Evolutionary conservation across 2,113 vertebrate genomes (phyloP).

Genomic region (Mugil cephalus): DNA sequence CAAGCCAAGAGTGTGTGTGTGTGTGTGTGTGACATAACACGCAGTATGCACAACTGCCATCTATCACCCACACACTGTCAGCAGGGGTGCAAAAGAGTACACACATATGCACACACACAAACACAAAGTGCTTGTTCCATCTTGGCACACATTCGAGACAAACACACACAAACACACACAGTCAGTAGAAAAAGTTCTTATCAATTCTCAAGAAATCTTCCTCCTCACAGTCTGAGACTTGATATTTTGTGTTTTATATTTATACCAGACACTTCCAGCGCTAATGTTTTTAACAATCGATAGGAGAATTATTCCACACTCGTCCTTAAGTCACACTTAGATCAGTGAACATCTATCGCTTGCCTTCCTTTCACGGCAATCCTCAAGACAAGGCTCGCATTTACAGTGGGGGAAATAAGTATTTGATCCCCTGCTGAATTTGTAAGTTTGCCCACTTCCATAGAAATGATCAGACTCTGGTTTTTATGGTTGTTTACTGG

Average conservation of each 20-base stretch:
- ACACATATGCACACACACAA: conserved; percentile 35
- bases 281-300: conserved; percentile 19
- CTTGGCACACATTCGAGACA: conserved; percentile 47
- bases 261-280: conserved; percentile 2
- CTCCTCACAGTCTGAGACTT: conserved; percentile 34
- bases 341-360: conserved; percentile 3
- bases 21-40: conserved; percentile 76
- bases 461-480: no score
- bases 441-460: no score
- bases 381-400: conserved; percentile 1
- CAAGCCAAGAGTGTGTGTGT: conserved; percentile 30
- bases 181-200: conserved; percentile 31
- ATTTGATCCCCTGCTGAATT: no score
- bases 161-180: conserved; percentile 43
- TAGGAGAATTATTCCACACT: not conserved
- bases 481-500: no score
- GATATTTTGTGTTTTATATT: conserved; percentile 35
- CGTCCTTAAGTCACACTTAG: conserved; percentile 7
- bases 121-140: conserved; percentile 44
- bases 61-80: conserved; percentile 79
- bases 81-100: conserved; percentile 69
- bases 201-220: conserved; percentile 58
- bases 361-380: not conserved
- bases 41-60: conserved; percentile 67
- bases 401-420: no score